These are phyloP conservation scores for Trachurus trachurus DNA, from an alignment of 2,797 vertebrate genomes.

Conservation along the genomic window DNA sequence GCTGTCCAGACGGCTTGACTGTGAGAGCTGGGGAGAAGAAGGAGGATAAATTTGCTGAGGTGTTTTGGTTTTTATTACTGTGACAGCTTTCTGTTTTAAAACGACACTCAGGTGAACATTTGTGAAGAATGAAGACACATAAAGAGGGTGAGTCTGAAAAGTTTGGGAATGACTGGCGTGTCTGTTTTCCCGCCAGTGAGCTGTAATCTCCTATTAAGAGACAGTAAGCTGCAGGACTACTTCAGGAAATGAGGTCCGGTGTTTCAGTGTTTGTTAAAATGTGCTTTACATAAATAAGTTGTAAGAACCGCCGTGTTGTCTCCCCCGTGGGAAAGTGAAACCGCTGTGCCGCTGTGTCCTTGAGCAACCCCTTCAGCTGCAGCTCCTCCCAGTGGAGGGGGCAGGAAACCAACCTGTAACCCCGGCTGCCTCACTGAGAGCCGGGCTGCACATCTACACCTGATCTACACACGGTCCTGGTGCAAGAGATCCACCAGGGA, in stretches of 20 bases:
- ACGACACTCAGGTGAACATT: not conserved
- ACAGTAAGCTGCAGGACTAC: not conserved
- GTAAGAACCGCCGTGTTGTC: too few relatives aligned
- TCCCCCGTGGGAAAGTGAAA: not conserved
- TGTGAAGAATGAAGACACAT: not conserved
- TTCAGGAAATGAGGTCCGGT: not conserved
- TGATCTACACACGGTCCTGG: too few relatives aligned
- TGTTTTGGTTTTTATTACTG: constrained; percentile 9
- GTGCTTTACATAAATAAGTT: not conserved
- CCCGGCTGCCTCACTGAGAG: too few relatives aligned
- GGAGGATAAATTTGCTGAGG: constrained; percentile 25
- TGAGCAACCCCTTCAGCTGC: constrained; percentile 10
- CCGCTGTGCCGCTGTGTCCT: constrained; percentile 31
- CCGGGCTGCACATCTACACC: too few relatives aligned
- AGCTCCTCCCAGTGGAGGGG: constrained; percentile 27
- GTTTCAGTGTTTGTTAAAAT: not conserved
- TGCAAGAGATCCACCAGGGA: not conserved
- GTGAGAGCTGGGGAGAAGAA: constrained; percentile 58
- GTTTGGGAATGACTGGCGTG: not conserved
- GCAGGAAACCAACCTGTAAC: too few relatives aligned
- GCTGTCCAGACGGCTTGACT: constrained; percentile 70
- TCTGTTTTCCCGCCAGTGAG: not conserved
- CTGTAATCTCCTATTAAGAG: constrained; percentile 10
- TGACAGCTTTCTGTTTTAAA: constrained; percentile 15
- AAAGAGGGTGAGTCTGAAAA: constrained; percentile 53